Evolutionary conservation across 2,113 vertebrate genomes (phyloP), one percentile per base, ranked within the genome.

Genomic region (Pardalotus punctatus): DNA sequence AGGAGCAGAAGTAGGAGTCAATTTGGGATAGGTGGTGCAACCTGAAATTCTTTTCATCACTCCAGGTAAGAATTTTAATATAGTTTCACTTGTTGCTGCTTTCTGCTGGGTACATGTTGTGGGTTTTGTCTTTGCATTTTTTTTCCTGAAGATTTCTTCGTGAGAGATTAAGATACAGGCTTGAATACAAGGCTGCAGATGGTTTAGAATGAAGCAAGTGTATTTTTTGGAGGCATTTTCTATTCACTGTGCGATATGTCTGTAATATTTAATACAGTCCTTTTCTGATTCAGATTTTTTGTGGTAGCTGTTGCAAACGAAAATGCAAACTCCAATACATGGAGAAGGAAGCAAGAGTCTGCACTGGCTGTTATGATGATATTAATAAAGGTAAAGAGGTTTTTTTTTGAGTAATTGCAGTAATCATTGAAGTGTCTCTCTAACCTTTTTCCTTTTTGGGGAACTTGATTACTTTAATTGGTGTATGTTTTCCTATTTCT

Each of bases 261-360:
- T 83, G 0, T 88, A 58, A 71, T 91, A 42, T 19, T 73, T 80
- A 91, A 87, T 87, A 73, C 38, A 24, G 2, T 71, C 62, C 81
- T 92, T 88, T 92, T 74, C 95, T 81, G 94, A 74, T 93, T 57
- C 97, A 99, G 99, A 99, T 99, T 16, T 99, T 99, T 97, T 99
- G 99, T 94, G 98, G 98, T 19, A 95, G 95, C 67, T 99, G 99
- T 98, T 99, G 99, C 97, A 99, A 98, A 97, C 98, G 98, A 74
- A 99, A 98, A 95, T 99, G 98, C 97, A 99, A 99, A 92, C 98
- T 99, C 14, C 98, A 98, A 20, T 99, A 99, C 94, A 91, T 99
- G 97, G 99, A 99, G 58, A 99, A 99, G 92, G 99, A 99, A 97
- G 99, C 99, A 81, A 98, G 99, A 85, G 99, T 99, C 56, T 99